A percentile compares a stretch with the other conserved stretches of the same genome.
phyloP scores from a whole-genome alignment of 2,113 vertebrate genomes.

The Falcunculus frontatus region DNA sequence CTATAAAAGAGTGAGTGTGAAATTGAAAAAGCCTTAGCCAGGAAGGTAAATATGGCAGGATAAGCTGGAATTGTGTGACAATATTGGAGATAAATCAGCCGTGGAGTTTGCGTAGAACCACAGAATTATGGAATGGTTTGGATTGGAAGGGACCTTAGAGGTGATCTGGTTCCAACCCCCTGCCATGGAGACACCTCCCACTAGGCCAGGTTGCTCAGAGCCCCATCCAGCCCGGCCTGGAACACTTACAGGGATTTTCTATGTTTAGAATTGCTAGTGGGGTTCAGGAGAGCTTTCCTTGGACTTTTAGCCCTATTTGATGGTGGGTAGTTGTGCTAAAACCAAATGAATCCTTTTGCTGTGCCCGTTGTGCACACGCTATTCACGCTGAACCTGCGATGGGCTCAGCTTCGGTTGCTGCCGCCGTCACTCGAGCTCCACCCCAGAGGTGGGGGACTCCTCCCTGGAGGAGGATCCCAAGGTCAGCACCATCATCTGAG shows the following conservation, averaged over 20 bases:
- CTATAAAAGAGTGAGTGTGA: neutral
- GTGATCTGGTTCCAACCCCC: accelerated
- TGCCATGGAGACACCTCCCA: neutral
- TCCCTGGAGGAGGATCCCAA: too few relatives aligned
- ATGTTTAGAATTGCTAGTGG: accelerated
- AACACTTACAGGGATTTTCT: neutral
- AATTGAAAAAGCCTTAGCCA: neutral
- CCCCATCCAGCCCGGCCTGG: neutral
- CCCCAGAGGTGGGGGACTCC: too few relatives aligned
- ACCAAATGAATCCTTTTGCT: neutral
- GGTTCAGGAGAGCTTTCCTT: neutral
- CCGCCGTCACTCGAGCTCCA: too few relatives aligned
- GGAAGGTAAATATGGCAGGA: neutral
- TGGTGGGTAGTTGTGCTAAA: neutral
- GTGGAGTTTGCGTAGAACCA: neutral
- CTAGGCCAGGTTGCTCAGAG: neutral
- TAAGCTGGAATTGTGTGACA: neutral
- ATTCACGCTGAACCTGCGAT: too few relatives aligned
- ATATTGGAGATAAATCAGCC: neutral
- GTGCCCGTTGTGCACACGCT: neutral
- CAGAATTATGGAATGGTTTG: neutral
- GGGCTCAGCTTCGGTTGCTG: too few relatives aligned
- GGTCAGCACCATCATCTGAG: too few relatives aligned
- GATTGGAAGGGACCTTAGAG: neutral
- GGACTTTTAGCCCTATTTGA: neutral